phyloP scores from a whole-genome alignment of 2,797 vertebrate species.

The Siniperca scherzeri region DNA sequence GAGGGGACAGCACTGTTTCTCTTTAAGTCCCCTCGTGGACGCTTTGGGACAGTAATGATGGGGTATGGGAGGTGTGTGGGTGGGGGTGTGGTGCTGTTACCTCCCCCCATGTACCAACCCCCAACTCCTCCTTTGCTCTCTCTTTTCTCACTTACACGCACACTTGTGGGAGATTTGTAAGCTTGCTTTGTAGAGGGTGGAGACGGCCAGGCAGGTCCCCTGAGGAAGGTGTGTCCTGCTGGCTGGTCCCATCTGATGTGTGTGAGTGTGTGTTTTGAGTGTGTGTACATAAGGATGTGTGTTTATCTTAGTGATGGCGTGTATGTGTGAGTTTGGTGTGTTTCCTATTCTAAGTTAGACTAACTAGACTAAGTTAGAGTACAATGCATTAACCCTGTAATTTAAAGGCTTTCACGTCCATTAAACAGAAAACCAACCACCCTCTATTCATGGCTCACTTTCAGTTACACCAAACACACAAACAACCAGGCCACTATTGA shows the following conservation, averaged over 20 bases:
- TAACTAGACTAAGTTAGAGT: constrained; percentile 31
- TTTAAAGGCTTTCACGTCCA: constrained; percentile 45
- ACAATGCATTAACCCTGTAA: constrained; percentile 47
- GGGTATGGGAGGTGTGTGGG: constrained; percentile 81
- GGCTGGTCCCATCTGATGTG: constrained; percentile 56
- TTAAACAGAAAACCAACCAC: constrained; percentile 19
- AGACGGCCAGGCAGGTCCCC: constrained; percentile 75
- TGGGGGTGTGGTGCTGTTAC: constrained; percentile 72
- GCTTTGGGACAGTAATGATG: constrained; percentile 82
- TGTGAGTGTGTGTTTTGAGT: constrained; percentile 45
- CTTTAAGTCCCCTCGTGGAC: constrained; percentile 72
- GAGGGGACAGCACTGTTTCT: constrained; percentile 54
- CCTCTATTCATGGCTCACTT: constrained; percentile 16
- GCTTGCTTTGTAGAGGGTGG: constrained; percentile 76
- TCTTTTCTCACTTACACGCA: constrained; percentile 19
- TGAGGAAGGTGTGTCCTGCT: constrained; percentile 77
- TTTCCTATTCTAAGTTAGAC: constrained; percentile 40
- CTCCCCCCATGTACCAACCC: constrained; percentile 41
- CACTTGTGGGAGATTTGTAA: constrained; percentile 70
- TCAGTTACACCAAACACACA: constrained; percentile 31
- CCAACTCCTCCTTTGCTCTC: constrained; percentile 55
- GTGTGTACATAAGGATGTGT: constrained; percentile 43
- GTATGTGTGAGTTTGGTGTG: constrained; percentile 13
- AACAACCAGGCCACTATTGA: constrained; percentile 1
- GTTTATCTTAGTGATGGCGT: constrained; percentile 46